Conservation (phyloP, 2,113 vertebrate genomes). For the Numenius arquata region DNA sequence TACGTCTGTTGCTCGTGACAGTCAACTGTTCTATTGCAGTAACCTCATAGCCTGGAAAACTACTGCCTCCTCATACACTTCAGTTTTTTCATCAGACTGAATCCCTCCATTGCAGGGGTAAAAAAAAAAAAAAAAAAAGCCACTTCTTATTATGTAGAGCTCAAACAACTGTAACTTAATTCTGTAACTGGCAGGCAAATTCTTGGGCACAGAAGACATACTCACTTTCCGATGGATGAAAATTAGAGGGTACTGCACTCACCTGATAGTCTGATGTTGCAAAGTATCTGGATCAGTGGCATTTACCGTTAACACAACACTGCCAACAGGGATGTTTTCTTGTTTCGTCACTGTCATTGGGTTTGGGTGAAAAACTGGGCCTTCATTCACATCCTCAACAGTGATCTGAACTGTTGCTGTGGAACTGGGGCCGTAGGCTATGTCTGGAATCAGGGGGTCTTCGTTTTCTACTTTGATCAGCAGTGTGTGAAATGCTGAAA, state of each 20-base stretch:
- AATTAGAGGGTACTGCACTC: not conserved
- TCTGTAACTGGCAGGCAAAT: not conserved
- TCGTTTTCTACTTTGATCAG: constrained; percentile 97
- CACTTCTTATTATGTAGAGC: not conserved
- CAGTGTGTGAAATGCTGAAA: constrained; percentile 83
- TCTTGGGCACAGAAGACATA: not conserved
- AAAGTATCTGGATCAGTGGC: constrained; percentile 92
- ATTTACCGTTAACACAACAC: constrained; percentile 85
- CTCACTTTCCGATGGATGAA: fast-evolving
- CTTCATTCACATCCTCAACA: constrained; percentile 91
- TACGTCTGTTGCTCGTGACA: not conserved
- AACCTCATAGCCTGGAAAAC: not conserved
- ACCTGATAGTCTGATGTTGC: constrained; percentile 93
- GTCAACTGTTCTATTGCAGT: not conserved
- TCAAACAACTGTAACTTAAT: not conserved
- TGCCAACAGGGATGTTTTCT: constrained; percentile 89
- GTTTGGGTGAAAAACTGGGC: constrained; percentile 91
- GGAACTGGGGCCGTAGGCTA: constrained; percentile 89
- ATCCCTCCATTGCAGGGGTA: not conserved
- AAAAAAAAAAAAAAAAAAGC: not conserved
- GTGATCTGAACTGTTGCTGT: constrained; percentile 90
- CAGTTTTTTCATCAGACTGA: not conserved
- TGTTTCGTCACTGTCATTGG: constrained; percentile 85
- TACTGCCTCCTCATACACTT: not conserved
- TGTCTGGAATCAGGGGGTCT: constrained; percentile 86